Evolutionary conservation across 2,797 vertebrate genomes (phyloP).

Genomic region (Paratrypauchen microcephalus): DNA sequence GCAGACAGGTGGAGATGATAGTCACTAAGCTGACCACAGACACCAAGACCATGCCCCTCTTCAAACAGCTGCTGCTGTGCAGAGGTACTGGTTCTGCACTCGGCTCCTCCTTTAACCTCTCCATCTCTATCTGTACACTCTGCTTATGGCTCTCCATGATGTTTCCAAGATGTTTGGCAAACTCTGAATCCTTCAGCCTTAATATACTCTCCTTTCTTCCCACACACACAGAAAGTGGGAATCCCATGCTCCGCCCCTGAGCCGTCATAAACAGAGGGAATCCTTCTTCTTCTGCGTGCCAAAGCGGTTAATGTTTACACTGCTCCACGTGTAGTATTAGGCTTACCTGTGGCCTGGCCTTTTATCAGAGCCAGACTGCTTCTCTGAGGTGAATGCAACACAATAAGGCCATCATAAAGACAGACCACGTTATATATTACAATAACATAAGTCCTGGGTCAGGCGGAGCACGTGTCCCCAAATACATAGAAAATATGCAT

Average conservation of each 20-base stretch:
- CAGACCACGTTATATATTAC: no score
- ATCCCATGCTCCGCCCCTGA: constrained; percentile 21
- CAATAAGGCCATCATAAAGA: no score
- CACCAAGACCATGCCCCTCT: constrained; percentile 4
- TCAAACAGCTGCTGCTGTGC: not conserved
- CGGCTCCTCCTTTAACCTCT: not conserved
- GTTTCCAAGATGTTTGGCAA: constrained; percentile 7
- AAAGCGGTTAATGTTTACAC: constrained; percentile 14
- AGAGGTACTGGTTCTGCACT: not conserved
- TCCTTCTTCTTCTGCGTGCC: constrained; percentile 29
- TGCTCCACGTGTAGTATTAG: not conserved
- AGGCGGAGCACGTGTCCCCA: no score
- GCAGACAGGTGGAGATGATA: constrained; percentile 8
- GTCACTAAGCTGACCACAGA: constrained; percentile 22
- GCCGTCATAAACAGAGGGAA: constrained; percentile 41
- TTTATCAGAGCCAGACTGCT: not conserved
- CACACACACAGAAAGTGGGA: constrained; percentile 46
- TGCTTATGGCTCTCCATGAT: constrained; percentile 46
- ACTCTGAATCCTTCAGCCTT: not conserved
- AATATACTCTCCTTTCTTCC: constrained; percentile 47
- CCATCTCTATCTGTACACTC: not conserved
- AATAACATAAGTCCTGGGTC: no score
- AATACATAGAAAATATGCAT: no score
- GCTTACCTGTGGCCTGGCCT: not conserved
- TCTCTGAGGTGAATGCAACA: not conserved